Conservation (phyloP, 2,113 vertebrate species). For the Chloroceryle aenea region DNA sequence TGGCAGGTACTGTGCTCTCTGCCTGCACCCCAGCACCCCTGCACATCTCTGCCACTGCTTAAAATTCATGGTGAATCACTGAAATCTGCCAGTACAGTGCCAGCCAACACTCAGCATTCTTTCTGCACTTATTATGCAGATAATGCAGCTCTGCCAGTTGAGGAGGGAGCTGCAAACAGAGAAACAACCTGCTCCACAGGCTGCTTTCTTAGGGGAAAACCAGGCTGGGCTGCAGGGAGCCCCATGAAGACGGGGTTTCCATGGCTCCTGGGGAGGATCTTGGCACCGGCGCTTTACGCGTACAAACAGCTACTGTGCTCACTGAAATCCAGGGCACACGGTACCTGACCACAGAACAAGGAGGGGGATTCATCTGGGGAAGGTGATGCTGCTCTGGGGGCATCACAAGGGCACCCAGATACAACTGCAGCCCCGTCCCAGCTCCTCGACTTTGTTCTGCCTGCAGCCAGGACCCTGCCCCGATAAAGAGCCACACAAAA, state of each 20-base stretch:
- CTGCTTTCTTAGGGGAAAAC: not conserved
- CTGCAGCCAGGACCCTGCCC: not conserved
- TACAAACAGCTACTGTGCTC: not conserved
- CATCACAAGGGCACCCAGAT: fast-evolving
- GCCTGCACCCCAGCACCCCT: not conserved
- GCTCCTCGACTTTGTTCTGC: not conserved
- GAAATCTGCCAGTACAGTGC: not conserved
- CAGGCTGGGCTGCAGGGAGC: not conserved
- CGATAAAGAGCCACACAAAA: fast-evolving
- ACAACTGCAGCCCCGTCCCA: fast-evolving
- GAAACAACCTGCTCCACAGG: not conserved
- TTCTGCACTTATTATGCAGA: not conserved
- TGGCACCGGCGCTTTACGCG: not conserved
- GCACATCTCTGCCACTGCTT: fast-evolving
- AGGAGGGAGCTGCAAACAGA: not conserved
- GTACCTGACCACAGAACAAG: not conserved
- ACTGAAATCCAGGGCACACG: not conserved
- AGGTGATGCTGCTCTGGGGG: not conserved
- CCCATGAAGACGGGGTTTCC: not conserved
- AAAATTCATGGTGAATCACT: not conserved
- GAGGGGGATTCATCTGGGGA: not conserved
- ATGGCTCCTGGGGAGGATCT: not conserved
- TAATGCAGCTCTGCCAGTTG: not conserved
- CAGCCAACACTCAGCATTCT: not conserved
- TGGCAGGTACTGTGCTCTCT: fast-evolving